Conservation (phyloP, 1,140 invertebrate genomes). For the Habropoda laboriosa region DNA sequence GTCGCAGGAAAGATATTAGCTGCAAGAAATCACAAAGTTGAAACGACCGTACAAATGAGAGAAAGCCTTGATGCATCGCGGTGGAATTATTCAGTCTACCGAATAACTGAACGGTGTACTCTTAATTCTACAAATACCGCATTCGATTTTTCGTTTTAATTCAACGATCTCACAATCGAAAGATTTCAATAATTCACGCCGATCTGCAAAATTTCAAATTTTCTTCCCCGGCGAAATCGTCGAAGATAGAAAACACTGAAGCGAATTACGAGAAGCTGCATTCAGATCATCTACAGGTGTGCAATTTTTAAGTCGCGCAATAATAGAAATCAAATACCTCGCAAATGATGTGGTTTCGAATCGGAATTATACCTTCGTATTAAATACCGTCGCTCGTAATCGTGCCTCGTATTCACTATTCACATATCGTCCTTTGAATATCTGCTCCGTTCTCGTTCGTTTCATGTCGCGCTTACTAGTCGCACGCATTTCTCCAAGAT, state of each 20-base stretch:
- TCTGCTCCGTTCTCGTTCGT: constrained; percentile 3
- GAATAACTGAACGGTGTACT: no score
- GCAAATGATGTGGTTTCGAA: background rate
- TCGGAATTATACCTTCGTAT: constrained; percentile 1
- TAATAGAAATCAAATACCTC: background rate
- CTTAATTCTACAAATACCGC: no score
- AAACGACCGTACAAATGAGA: constrained; percentile 19
- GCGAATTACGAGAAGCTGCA: no score
- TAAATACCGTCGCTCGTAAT: constrained; percentile 1
- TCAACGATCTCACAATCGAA: no score
- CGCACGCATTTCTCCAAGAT: background rate
- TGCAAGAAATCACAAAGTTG: constrained; percentile 9
- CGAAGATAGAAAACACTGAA: no score
- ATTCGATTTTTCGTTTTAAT: no score
- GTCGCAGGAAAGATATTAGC: constrained; percentile 5
- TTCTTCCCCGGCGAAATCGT: no score
- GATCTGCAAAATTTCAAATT: no score
- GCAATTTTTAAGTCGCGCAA: no score
- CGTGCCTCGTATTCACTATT: background rate
- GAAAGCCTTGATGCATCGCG: constrained; percentile 1
- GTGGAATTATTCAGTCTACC: background rate
- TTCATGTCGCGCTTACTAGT: background rate
- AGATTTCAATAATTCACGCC: no score
- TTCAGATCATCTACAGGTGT: no score
- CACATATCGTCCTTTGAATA: background rate